Evolutionary conservation across 1,140 invertebrate genomes (phyloP).

Genomic region (Reticulitermes speratus): DNA sequence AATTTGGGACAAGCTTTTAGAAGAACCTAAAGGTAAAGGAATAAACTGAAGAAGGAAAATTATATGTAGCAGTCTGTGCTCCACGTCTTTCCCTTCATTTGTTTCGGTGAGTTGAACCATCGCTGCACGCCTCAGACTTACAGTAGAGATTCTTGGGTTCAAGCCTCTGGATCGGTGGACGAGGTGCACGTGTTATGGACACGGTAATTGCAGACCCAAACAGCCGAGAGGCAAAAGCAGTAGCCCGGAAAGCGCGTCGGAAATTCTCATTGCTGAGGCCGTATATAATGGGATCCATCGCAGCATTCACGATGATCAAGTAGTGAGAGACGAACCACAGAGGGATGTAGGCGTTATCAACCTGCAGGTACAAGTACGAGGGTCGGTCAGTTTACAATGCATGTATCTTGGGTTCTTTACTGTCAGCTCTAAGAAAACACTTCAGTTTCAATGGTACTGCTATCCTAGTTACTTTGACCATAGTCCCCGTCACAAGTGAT

Average conservation of each 20-base stretch:
- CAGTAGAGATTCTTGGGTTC: not conserved
- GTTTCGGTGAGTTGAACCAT: not conserved
- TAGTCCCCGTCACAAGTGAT: too few species aligned
- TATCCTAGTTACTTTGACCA: too few species aligned
- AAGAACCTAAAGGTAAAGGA: too few species aligned
- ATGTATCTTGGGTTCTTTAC: too few species aligned
- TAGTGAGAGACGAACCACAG: conserved; percentile 43
- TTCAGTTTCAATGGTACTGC: too few species aligned
- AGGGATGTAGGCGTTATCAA: conserved; percentile 35
- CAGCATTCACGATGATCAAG: conserved; percentile 42
- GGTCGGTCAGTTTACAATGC: too few species aligned
- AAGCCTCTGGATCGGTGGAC: not conserved
- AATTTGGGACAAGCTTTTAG: too few species aligned
- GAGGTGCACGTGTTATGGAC: not conserved
- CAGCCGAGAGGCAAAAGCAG: not conserved
- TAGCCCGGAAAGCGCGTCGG: conserved; percentile 39
- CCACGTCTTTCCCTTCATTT: not conserved
- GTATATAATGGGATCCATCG: conserved; percentile 47
- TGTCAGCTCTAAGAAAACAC: too few species aligned
- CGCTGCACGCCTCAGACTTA: not conserved
- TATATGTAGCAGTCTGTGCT: not conserved
- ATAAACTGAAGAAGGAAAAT: too few species aligned
- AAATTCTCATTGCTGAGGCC: conserved; percentile 45
- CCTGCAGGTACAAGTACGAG: not conserved
- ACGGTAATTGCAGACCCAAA: not conserved